These are phyloP conservation scores for Mycetomoellerius zeteki DNA, from an alignment of 1,140 invertebrate species.

Conservation along the genomic window DNA sequence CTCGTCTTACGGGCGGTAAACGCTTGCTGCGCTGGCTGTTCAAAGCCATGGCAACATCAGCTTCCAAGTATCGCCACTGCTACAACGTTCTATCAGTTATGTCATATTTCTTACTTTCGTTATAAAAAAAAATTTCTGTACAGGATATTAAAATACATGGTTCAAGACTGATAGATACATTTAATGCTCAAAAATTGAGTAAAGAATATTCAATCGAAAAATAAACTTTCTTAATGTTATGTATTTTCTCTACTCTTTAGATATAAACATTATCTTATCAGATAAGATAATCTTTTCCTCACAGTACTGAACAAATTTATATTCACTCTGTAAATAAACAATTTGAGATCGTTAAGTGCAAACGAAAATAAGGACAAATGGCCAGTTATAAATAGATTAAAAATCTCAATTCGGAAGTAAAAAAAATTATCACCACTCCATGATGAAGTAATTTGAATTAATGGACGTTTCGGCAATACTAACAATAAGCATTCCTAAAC, in stretches of 20 bases:
- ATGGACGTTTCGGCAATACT: too few species aligned
- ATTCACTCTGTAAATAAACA: not conserved
- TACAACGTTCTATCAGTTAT: constrained; percentile 86
- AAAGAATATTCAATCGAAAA: not conserved
- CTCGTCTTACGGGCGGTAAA: constrained; percentile 93
- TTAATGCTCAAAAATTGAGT: constrained; percentile 14
- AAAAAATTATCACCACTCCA: too few species aligned
- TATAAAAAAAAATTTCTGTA: constrained; percentile 28
- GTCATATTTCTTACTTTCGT: constrained; percentile 76
- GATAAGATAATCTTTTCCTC: not conserved
- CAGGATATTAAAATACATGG: constrained; percentile 19
- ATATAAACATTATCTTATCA: constrained; percentile 25
- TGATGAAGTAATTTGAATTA: too few species aligned
- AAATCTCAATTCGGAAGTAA: too few species aligned
- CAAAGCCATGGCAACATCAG: constrained; percentile 90
- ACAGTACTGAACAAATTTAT: not conserved
- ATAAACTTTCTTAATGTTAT: not conserved
- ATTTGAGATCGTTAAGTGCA: too few species aligned
- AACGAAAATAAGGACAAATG: too few species aligned
- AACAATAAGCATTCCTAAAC: too few species aligned
- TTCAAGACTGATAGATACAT: not conserved
- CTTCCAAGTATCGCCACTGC: constrained; percentile 90
- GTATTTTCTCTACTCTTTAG: not conserved
- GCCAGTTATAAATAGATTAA: too few species aligned
- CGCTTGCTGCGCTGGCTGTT: constrained; percentile 92